A percentile compares a stretch with the other conserved stretches of the same genome.
Conservation (phyloP, 2,797 vertebrate genomes). For the Sebastes aleutianus region DNA sequence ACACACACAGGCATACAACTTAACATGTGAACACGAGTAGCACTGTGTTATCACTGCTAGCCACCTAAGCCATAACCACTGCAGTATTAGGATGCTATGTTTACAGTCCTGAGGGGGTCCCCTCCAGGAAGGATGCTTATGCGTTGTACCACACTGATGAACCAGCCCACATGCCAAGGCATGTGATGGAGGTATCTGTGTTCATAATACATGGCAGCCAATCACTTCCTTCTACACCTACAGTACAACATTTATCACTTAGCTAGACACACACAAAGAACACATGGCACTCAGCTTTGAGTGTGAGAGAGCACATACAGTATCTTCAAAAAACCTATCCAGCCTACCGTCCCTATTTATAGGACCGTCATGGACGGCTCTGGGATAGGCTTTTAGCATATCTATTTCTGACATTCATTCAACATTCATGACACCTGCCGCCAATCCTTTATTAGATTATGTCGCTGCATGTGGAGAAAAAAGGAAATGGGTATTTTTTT, state of each 20-base stretch:
- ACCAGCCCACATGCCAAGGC: conserved; percentile 54
- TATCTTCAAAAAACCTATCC: conserved; percentile 43
- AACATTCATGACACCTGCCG: conserved; percentile 79
- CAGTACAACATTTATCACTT: conserved; percentile 58
- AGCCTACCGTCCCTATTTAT: conserved; percentile 69
- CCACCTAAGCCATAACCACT: conserved; percentile 19
- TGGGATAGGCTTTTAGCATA: conserved; percentile 77
- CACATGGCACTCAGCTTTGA: conserved; percentile 61
- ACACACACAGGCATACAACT: neutral
- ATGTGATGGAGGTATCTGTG: conserved; percentile 54
- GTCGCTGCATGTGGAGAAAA: conserved; percentile 18
- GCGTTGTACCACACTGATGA: conserved; percentile 25
- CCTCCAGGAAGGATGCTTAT: conserved; percentile 7
- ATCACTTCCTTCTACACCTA: conserved; percentile 35
- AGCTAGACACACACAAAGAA: conserved; percentile 38
- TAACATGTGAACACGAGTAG: conserved; percentile 17
- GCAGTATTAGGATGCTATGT: conserved; percentile 15
- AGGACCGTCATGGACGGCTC: conserved; percentile 64
- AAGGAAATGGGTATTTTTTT: conserved; percentile 1
- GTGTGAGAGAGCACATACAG: conserved; percentile 56
- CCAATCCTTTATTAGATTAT: conserved; percentile 61
- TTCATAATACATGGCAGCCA: conserved; percentile 36
- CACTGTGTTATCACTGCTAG: conserved; percentile 9
- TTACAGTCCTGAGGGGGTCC: conserved; percentile 44
- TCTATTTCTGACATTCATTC: conserved; percentile 81